Percentiles rank a stretch among this genome's conserved stretches.
phyloP scores from a whole-genome alignment of 2,113 vertebrate genomes.

The Reinhardtius hippoglossoides region DNA sequence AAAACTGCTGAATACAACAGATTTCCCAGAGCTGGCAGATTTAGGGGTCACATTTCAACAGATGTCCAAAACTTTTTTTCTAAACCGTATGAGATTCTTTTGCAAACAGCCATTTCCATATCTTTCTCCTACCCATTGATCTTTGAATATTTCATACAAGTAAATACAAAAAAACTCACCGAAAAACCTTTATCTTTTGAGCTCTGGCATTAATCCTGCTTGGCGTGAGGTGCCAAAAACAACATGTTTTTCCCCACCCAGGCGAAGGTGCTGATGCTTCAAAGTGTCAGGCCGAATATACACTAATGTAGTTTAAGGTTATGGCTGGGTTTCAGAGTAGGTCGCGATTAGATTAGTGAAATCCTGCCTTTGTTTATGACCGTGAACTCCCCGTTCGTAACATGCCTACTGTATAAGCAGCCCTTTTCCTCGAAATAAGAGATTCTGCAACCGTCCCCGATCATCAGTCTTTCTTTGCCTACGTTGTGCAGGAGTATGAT shows the following conservation, averaged over 20 bases:
- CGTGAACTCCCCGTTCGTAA: slow-evolving; percentile 56
- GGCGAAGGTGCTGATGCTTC: slow-evolving; percentile 81
- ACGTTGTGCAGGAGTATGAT: slow-evolving; percentile 64
- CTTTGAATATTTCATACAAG: slow-evolving; percentile 48
- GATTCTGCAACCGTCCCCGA: slow-evolving; percentile 38
- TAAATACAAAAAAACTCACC: slow-evolving; percentile 19
- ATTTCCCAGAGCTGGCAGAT: slow-evolving; percentile 21
- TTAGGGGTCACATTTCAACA: slow-evolving; percentile 22
- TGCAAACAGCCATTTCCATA: slow-evolving; percentile 48
- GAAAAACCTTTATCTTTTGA: slow-evolving; percentile 43
- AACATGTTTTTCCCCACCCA: slow-evolving; percentile 60
- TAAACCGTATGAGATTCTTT: not conserved
- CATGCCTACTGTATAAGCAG: slow-evolving; percentile 48
- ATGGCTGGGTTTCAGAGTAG: slow-evolving; percentile 76
- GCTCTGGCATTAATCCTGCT: slow-evolving; percentile 58
- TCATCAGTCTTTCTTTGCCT: slow-evolving; percentile 68
- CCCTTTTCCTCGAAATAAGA: slow-evolving; percentile 38
- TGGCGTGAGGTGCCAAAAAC: slow-evolving; percentile 56
- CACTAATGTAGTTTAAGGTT: slow-evolving; percentile 79
- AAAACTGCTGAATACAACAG: slow-evolving; percentile 31
- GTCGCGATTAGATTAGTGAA: slow-evolving; percentile 76
- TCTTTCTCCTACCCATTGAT: slow-evolving; percentile 20
- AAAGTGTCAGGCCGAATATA: slow-evolving; percentile 79
- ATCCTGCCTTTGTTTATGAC: slow-evolving; percentile 75
- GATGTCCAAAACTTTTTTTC: not conserved